These are phyloP conservation scores for Oxyteleia sp. DNA, from an alignment of 2,888 invertebrate genomes.

Conservation along the genomic window DNA sequence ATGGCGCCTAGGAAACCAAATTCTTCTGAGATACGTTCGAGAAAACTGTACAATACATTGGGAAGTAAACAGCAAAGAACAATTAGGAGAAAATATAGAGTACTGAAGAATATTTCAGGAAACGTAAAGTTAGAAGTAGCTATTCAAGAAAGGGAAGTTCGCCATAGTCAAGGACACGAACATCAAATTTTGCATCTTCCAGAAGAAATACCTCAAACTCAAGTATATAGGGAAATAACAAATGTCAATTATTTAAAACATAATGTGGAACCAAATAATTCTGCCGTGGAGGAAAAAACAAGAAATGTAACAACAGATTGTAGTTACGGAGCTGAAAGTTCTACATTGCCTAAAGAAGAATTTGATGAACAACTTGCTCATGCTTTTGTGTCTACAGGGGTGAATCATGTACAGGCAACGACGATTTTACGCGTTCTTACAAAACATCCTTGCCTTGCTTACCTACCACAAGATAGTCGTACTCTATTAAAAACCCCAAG, in stretches of 20 bases:
- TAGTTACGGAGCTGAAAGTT: no score
- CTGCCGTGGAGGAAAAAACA: no score
- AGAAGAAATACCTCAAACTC: no score
- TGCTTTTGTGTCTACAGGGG: background rate
- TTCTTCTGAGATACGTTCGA: background rate
- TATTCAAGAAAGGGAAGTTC: no score
- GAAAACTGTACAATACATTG: background rate
- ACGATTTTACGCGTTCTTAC: conserved; percentile 8
- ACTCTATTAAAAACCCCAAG: background rate
- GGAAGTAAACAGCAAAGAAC: conserved; percentile 3
- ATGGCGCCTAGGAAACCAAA: background rate
- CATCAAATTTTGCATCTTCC: no score
- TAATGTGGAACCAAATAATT: no score
- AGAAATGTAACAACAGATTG: conserved; percentile 6
- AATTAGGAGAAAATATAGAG: conserved; percentile 1
- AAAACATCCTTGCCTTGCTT: conserved; percentile 10
- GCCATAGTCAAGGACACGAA: no score
- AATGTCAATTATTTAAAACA: no score
- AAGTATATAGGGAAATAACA: no score
- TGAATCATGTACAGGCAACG: conserved; percentile 17
- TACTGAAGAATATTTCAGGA: background rate
- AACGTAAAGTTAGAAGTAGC: no score
- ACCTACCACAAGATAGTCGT: background rate
- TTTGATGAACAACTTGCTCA: conserved; percentile 1
- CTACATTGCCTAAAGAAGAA: no score